Conservation (phyloP, 2,888 invertebrate genomes). For the Dicyrtoma fusca region DNA sequence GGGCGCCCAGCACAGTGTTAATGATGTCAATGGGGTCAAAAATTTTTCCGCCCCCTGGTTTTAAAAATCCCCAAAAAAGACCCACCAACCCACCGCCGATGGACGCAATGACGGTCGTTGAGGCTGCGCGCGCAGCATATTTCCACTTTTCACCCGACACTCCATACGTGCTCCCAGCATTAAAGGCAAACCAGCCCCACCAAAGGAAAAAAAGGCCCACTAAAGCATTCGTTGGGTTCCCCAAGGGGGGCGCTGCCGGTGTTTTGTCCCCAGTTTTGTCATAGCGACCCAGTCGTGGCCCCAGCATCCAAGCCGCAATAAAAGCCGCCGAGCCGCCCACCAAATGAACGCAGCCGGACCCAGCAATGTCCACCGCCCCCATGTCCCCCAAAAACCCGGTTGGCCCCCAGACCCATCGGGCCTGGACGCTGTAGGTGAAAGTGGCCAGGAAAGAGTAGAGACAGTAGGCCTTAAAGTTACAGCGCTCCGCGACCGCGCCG, state of each 20-base stretch:
- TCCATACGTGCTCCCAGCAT: constrained; percentile 75
- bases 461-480: constrained; percentile 59
- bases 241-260: constrained; percentile 56
- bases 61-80: constrained; percentile 67
- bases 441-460: constrained; percentile 60
- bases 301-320: constrained; percentile 77
- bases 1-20: constrained; percentile 81
- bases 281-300: constrained; percentile 69
- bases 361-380: constrained; percentile 61
- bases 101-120: constrained; percentile 86
- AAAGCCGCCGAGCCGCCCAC: constrained; percentile 67
- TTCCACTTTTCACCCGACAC: constrained; percentile 84
- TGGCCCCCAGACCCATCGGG: constrained; percentile 58
- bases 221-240: constrained; percentile 73
- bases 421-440: constrained; percentile 60
- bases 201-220: constrained; percentile 89
- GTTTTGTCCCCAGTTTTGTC: constrained; percentile 69
- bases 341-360: constrained; percentile 60
- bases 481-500: constrained; percentile 91
- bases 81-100: constrained; percentile 84
- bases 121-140: constrained; percentile 81
- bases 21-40: constrained; percentile 83
- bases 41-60: constrained; percentile 64
- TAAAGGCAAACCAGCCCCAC: constrained; percentile 97
- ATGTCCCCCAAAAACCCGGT: constrained; percentile 59